Conservation (phyloP, 2,113 vertebrate genomes). For the Clupea harengus region DNA sequence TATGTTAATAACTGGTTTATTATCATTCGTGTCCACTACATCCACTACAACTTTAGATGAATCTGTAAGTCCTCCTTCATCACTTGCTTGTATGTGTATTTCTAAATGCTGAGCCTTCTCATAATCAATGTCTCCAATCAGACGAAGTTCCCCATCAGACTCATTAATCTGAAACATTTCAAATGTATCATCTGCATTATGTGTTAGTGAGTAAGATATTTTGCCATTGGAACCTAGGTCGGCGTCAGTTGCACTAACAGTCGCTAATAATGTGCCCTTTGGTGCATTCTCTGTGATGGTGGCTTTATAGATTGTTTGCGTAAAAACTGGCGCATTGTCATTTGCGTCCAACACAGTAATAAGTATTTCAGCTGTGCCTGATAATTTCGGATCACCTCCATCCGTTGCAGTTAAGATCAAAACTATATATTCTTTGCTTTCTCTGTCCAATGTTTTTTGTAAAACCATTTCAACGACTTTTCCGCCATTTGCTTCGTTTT, state of each 20-base stretch:
- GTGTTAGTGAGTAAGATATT: conserved; percentile 61
- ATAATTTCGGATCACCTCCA: conserved; percentile 22
- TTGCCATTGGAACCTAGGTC: conserved; percentile 64
- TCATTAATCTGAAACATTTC: conserved; percentile 59
- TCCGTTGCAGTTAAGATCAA: conserved; percentile 44
- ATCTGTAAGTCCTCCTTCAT: conserved; percentile 48
- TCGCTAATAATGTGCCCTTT: conserved; percentile 32
- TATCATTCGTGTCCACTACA: conserved; percentile 68
- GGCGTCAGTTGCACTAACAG: conserved; percentile 60
- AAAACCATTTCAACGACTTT: conserved; percentile 41
- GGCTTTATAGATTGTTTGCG: conserved; percentile 45
- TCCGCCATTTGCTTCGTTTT: conserved; percentile 17
- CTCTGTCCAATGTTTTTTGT: conserved; percentile 33
- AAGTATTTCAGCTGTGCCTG: conserved; percentile 14
- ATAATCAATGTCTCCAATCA: conserved; percentile 59
- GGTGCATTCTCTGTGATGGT: conserved; percentile 51
- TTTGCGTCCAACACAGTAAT: conserved; percentile 39
- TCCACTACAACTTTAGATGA: conserved; percentile 63
- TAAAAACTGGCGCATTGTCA: conserved; percentile 57
- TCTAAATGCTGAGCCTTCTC: conserved; percentile 56
- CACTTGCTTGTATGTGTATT: conserved; percentile 64
- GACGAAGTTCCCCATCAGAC: conserved; percentile 55
- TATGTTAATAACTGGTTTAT: conserved; percentile 61
- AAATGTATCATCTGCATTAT: conserved; percentile 26
- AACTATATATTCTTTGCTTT: not conserved